Percentiles rank a stretch among this genome's conserved stretches.
phyloP scores from a whole-genome alignment of 2,113 vertebrate species.

The Panthera leo region DNA sequence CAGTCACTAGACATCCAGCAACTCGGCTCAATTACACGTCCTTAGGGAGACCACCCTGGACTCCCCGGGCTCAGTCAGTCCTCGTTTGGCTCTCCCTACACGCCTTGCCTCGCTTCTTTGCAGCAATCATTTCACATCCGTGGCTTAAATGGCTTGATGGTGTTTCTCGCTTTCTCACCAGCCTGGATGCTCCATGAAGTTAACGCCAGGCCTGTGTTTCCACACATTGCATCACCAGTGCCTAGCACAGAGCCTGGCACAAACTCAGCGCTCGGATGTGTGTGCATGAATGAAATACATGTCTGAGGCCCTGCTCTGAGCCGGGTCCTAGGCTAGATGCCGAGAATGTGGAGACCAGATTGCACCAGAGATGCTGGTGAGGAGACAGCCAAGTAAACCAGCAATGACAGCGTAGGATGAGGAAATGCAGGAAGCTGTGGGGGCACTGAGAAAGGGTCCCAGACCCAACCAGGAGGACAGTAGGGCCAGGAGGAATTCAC shows the following conservation, averaged over 20 bases:
- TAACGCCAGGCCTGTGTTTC: neutral
- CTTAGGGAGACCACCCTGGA: neutral
- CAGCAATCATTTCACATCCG: neutral
- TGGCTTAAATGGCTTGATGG: neutral
- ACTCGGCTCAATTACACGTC: neutral
- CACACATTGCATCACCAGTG: neutral
- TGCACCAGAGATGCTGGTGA: neutral
- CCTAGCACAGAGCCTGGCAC: neutral
- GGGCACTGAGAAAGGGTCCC: accelerated
- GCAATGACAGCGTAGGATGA: accelerated
- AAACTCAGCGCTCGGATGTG: neutral
- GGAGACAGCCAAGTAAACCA: neutral
- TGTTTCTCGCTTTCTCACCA: neutral
- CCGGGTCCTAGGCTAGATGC: neutral
- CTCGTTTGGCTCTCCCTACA: neutral
- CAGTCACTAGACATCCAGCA: neutral
- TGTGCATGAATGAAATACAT: neutral
- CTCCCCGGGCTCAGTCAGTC: neutral
- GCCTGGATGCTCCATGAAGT: neutral
- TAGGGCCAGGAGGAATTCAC: neutral
- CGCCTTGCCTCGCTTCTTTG: accelerated
- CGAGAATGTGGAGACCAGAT: neutral
- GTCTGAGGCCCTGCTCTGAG: neutral
- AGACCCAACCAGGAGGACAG: neutral
- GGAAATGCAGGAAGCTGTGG: accelerated